These are phyloP conservation scores for Biston betularia DNA, from an alignment of 2,888 invertebrate genomes.

Conservation along the genomic window DNA sequence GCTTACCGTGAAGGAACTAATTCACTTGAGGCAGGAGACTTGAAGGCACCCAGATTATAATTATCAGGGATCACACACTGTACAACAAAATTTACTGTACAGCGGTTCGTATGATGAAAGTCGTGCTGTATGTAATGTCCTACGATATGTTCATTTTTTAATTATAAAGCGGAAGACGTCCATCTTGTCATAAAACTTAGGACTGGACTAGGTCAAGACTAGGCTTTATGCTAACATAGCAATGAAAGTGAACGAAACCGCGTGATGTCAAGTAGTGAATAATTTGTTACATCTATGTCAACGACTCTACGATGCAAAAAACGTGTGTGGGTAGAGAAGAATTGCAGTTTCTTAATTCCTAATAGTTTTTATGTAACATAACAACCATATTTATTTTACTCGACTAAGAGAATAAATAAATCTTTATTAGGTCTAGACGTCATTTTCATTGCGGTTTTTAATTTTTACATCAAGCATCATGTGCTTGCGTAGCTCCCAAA, in stretches of 20 bases:
- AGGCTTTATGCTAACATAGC: not conserved
- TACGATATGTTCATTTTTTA: too few relatives aligned
- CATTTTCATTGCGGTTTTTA: too few relatives aligned
- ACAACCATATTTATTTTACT: not conserved
- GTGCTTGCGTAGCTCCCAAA: too few relatives aligned
- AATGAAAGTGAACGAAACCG: conserved; percentile 14
- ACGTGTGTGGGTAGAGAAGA: conserved; percentile 10
- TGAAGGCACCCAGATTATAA: too few relatives aligned
- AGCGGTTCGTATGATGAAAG: too few relatives aligned
- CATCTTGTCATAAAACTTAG: not conserved
- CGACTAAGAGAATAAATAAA: not conserved
- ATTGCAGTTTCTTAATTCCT: conserved; percentile 25
- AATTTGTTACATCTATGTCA: conserved; percentile 22
- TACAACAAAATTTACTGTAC: too few relatives aligned
- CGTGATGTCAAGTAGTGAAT: conserved; percentile 7
- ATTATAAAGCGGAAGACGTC: too few relatives aligned
- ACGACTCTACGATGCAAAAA: conserved; percentile 19
- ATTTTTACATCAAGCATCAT: too few relatives aligned
- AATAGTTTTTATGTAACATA: conserved; percentile 30
- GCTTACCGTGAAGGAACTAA: too few relatives aligned
- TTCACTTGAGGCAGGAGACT: too few relatives aligned
- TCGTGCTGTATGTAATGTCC: too few relatives aligned
- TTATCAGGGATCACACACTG: too few relatives aligned
- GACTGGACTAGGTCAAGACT: not conserved
- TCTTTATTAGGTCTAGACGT: not conserved